Base-by-base conservation (phyloP, 64 coral and sea anemone genomes). In the Exaiptasia diaphana region DNA sequence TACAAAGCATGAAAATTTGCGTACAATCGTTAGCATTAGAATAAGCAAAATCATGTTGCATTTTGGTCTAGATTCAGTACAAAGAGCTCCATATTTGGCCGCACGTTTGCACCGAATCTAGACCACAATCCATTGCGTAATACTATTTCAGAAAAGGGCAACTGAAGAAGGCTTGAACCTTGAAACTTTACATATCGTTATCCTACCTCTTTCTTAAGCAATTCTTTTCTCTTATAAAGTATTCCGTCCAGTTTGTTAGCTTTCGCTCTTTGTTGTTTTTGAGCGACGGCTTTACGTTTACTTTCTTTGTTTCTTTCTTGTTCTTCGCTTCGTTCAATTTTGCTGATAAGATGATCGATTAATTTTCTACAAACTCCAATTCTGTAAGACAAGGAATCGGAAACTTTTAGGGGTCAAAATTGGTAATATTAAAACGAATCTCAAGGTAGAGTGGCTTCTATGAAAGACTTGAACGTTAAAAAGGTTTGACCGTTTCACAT, bases 151-250 rank as follows among this genome's bases (percentile, higher is more conserved):
- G n/a, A n/a, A n/a, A n/a, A n/a, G n/a, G n/a, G n/a, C n/a, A n/a
- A n/a, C n/a, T n/a, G n/a, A n/a, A n/a, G n/a, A n/a, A n/a, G n/a
- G n/a, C n/a, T n/a, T n/a, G n/a, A n/a, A n/a, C n/a, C n/a, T n/a
- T n/a, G n/a, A n/a, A n/a, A n/a, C n/a, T n/a, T n/a, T n/a, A n/a
- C n/a, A n/a, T n/a, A n/a, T n/a, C n/a, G n/a, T n/a, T n/a, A n/a
- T n/a, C 62, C 32, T 17, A 87, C 25, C 14, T 99, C 89, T 60
- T 88, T 92, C 70, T 93, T 92, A 0, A 99, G 43, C 3, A 69
- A 36, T 80, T 99, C 95, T 59, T 99, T 99, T 21, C 95, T 84
- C 73, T 99, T 99, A 34, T 99, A 88, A 40, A 99, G 44, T 24
- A 93, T 80, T 52, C 34, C 56, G 12, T 88, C 85, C 17, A 99